A percentile compares a stretch with the other conserved stretches of the same genome.
Conservation (phyloP, 2,888 invertebrate genomes). For the Sthenelais limicola region DNA sequence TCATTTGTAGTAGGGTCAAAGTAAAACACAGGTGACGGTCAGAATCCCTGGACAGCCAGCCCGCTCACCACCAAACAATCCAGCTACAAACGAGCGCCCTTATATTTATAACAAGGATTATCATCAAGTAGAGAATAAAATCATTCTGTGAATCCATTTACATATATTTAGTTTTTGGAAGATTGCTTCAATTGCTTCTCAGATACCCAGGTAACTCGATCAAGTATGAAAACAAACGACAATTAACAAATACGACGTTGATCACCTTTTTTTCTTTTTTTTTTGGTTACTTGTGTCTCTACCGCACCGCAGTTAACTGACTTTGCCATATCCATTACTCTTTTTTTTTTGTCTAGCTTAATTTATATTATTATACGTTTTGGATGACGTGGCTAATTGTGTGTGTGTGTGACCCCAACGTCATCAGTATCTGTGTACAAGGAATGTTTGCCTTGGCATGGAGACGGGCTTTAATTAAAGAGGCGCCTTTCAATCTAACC, state of each 20-base stretch:
- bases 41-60: background rate
- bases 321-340: background rate
- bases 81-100: conserved; percentile 27
- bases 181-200: conserved; percentile 40
- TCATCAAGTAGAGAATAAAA: conserved; percentile 36
- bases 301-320: conserved; percentile 22
- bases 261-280: conserved; percentile 21
- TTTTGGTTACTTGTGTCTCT: too few species aligned
- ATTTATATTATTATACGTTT: too few species aligned
- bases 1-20: conserved; percentile 34
- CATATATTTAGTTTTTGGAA: conserved; percentile 29
- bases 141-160: conserved; percentile 1
- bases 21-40: conserved; percentile 10
- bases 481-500: conserved; percentile 29
- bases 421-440: conserved; percentile 38
- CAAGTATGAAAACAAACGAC: conserved; percentile 30
- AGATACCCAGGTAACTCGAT: conserved; percentile 36
- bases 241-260: conserved; percentile 37
- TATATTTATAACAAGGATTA: conserved; percentile 24
- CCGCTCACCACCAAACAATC: conserved; percentile 27
- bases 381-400: too few species aligned
- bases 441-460: conserved; percentile 41
- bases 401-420: conserved; percentile 21
- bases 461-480: conserved; percentile 18
- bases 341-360: background rate